These are phyloP conservation scores for Anas platyrhynchos DNA, from an alignment of 2,113 vertebrate genomes.

Conservation along the genomic window DNA sequence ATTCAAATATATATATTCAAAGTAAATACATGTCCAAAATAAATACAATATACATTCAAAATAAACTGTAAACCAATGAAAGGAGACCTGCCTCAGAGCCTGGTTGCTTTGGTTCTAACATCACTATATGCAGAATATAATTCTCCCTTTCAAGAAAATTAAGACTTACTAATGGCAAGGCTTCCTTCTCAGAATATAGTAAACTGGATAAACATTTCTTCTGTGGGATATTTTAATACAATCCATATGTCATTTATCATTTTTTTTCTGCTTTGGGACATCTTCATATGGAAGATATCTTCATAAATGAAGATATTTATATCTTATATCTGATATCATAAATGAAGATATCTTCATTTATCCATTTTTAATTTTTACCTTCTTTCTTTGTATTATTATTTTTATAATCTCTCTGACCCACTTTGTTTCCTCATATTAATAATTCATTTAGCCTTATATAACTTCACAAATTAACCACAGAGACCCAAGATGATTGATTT, in stretches of 20 bases:
- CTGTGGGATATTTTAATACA: background rate
- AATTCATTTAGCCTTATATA: background rate
- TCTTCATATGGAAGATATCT: background rate
- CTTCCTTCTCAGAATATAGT: background rate
- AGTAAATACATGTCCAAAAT: too few species aligned
- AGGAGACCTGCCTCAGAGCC: background rate
- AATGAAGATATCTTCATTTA: background rate
- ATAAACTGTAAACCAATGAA: background rate
- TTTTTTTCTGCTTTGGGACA: background rate
- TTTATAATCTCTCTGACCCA: background rate
- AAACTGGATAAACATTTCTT: background rate
- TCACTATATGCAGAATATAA: background rate
- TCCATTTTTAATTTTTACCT: background rate
- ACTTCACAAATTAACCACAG: background rate
- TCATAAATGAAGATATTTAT: too few species aligned
- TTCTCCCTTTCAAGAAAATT: background rate
- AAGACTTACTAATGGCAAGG: background rate
- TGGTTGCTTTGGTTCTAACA: background rate
- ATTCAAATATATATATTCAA: too few species aligned
- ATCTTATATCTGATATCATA: too few species aligned
- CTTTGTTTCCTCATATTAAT: background rate
- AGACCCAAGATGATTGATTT: background rate
- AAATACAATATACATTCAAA: background rate
- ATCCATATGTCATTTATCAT: background rate
- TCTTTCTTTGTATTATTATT: background rate